Base-by-base conservation (phyloP, 2,113 vertebrate genomes). In the Aldabrachelys gigantea region DNA sequence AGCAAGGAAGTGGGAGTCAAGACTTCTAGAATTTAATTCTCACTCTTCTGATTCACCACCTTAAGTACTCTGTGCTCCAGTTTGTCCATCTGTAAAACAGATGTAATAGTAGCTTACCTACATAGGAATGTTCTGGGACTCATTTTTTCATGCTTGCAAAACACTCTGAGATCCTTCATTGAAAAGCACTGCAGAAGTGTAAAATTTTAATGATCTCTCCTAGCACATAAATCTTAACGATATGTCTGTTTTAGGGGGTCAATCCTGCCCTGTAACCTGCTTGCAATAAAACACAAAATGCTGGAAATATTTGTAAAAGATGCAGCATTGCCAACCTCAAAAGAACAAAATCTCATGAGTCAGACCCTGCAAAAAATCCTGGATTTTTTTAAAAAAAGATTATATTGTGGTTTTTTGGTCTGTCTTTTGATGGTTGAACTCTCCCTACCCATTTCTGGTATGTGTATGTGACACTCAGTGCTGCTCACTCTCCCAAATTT, bases 261-360 rank as follows among this genome's bases (percentile, higher is more conserved):
- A 89, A 79, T 90, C 59, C 38, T 79, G 76, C 12, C 25, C 76
- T 25, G 44, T 79, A 29, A 29, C 24, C 47, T 87, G n/a, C 31
- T 85, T 83, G 81, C 0, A 0, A 75, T 24, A 44, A 41, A 93
- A 76, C 90, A 88, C 3, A 59, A 89, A 2, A 22, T 54, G 41
- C 59, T 85, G 56, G 80, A 90, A 89, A 91, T 5, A 35, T n/a
- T 4, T 85, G 2, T 31, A 83, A 81, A 27, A 35, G 27, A 13
- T 62, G 29, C 5, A 62, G 27, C 0, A 44, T 14, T 88, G 54
- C 29, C 38, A 87, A 14, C 57, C 25, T 31, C 57, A 62, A 62
- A 29, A 62, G 12, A 31, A 3, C 12, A 62, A 62, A 62, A 31
- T 31, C 31, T 62, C 22, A 14, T 13, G 13, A 16, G 11, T 59